Evolutionary conservation across 2,888 invertebrate species (phyloP).

Genomic region (Yponomeuta sedellus): DNA sequence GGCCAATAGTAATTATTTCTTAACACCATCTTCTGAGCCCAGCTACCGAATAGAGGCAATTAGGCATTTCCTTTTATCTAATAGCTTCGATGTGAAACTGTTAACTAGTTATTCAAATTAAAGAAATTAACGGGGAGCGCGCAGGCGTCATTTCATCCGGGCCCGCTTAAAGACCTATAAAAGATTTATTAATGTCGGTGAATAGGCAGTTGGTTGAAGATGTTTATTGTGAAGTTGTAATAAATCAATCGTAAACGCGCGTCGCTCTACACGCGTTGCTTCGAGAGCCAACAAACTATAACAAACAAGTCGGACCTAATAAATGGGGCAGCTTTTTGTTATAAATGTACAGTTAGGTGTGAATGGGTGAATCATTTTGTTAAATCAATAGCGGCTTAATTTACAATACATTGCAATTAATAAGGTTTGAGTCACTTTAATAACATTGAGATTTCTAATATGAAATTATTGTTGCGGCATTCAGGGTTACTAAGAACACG

Average conservation of each 20-base stretch:
- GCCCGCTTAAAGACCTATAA: slow-evolving; percentile 22
- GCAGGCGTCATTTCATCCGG: not conserved
- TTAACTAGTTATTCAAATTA: slow-evolving; percentile 21
- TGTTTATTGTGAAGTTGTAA: slow-evolving; percentile 28
- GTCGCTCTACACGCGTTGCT: not conserved
- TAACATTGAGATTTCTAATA: not conserved
- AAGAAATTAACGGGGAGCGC: slow-evolving; percentile 18
- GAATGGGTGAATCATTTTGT: not conserved
- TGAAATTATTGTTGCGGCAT: not conserved
- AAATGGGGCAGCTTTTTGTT: not conserved
- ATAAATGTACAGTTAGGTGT: not conserved
- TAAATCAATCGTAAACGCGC: slow-evolving; percentile 12
- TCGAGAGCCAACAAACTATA: slow-evolving; percentile 1
- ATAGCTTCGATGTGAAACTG: slow-evolving; percentile 57
- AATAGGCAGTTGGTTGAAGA: slow-evolving; percentile 29
- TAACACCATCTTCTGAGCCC: slow-evolving; percentile 61
- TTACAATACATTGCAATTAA: not conserved
- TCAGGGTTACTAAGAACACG: not conserved
- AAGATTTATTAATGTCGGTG: slow-evolving; percentile 33
- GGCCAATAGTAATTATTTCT: slow-evolving; percentile 68
- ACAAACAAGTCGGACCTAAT: not conserved
- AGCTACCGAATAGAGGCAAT: slow-evolving; percentile 57
- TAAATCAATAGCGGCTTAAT: not conserved
- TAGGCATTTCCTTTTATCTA: slow-evolving; percentile 52
- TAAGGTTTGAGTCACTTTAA: not conserved